A percentile compares a stretch with the other conserved stretches of the same genome.
phyloP scores from a whole-genome alignment of 1,140 invertebrate species.

The Apis florea region DNA sequence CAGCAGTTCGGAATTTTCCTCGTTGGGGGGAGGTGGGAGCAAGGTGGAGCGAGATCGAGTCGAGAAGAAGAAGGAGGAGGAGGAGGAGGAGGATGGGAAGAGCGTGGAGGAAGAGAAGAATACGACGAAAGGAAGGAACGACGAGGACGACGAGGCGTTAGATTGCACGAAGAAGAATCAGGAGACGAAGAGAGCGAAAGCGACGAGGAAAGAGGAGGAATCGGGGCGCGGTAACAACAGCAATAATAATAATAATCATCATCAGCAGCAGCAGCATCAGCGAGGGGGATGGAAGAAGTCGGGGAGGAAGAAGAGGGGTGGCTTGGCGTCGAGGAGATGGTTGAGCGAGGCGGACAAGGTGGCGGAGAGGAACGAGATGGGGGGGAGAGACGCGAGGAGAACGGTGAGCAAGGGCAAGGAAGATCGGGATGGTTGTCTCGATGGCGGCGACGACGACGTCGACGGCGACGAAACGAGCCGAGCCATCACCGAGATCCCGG shows the following conservation, averaged over 20 bases:
- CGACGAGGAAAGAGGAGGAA: neutral
- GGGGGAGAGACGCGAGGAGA: conserved; percentile 14
- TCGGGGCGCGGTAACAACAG: neutral
- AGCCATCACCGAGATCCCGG: conserved; percentile 70
- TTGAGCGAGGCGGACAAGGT: conserved; percentile 34
- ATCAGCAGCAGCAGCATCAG: neutral
- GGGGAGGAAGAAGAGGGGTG: conserved; percentile 30
- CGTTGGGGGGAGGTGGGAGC: too few relatives aligned
- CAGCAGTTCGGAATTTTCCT: neutral
- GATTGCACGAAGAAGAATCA: neutral
- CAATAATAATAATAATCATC: too few relatives aligned
- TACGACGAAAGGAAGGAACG: too few relatives aligned
- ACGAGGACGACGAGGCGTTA: neutral
- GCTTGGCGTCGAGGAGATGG: conserved; percentile 12
- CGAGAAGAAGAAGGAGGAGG: too few relatives aligned
- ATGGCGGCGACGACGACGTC: neutral
- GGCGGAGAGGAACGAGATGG: neutral
- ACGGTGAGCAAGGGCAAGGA: conserved; percentile 47
- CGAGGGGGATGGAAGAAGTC: conserved; percentile 8
- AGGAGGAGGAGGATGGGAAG: neutral
- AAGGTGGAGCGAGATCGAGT: neutral
- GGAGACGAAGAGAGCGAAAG: neutral
- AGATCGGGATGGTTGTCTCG: conserved; percentile 4
- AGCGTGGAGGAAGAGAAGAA: neutral
- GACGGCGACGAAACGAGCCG: conserved; percentile 37